Evolutionary conservation across 2,113 vertebrate genomes (phyloP), one percentile per base, ranked within the genome.

Genomic region (Stomatorhinus ivindoensis): DNA sequence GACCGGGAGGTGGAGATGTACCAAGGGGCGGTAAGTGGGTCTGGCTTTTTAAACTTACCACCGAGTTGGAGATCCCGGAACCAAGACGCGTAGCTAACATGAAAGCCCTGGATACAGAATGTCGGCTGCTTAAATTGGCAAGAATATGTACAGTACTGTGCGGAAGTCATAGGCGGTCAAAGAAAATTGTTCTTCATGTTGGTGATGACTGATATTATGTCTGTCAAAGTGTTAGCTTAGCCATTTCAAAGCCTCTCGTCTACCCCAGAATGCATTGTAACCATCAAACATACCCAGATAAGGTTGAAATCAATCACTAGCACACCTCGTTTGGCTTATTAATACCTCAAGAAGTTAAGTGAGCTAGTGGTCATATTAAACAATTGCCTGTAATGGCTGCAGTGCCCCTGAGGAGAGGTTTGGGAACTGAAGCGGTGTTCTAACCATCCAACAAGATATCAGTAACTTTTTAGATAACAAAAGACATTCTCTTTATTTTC

Each of bases 1-100:
- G 96, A 97, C 0, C 92, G 94, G 27, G 96, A 97, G 87, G 95
- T 97, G 80, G 96, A 97, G 89, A 92, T 96, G 10, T 97, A 97
- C 94, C 96, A 97, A 93, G 96, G 96, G 35, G 96, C 96, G 55
- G 96, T 97, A 87, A 95, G 96, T 94, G 89, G 9, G 86, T 87
- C 19, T 4, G 65, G 27, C 27, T 47, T 19, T 15, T 42, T 46
- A 31, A 87, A 39, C 50, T 39, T 42, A 2, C 47, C 47, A 6
- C 4, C 47, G 11, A 19, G 24, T n/a, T 2, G 42, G 84, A 24
- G 42, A 27, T 24, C 11, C 80, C 0, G 1, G 19, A n/a, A 44
- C 31, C 5, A 39, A 19, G 42, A n/a, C 5, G 39, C 1, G 21
- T 21, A 83, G 7, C 11, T 83, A n/a, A 44, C 39, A 83, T 76